A percentile compares a stretch with the other conserved stretches of the same genome.
phyloP scores from a whole-genome alignment of 35 echinoderm and acorn worm species.

The Apostichopus parvimensis region DNA sequence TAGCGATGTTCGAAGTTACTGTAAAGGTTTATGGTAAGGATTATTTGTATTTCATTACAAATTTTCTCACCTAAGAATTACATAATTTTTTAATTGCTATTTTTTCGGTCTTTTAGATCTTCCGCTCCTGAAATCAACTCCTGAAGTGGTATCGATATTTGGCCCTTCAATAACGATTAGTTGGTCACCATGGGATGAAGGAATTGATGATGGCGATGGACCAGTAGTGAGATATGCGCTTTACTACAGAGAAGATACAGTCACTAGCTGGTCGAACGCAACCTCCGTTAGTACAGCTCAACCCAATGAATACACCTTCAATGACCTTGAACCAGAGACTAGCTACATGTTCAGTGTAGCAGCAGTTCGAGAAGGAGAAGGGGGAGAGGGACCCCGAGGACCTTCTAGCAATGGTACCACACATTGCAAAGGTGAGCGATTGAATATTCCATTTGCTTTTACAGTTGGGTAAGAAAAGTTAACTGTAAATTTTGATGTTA shows the following conservation, averaged over 20 bases:
- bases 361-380: slow-evolving; percentile 52
- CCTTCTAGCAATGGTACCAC: background rate
- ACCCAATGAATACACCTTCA: background rate
- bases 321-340: slow-evolving; percentile 17
- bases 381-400: slow-evolving; percentile 50
- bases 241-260: background rate
- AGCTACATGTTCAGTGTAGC: slow-evolving; percentile 31
- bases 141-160: background rate
- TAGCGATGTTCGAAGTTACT: background rate
- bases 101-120: background rate
- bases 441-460: too few species aligned
- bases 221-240: slow-evolving; percentile 34
- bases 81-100: too few species aligned
- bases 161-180: slow-evolving; percentile 2
- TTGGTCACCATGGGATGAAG: slow-evolving; percentile 14
- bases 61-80: too few species aligned
- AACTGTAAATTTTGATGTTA: too few species aligned
- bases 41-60: background rate
- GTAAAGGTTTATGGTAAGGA: background rate
- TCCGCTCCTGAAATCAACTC: background rate
- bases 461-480: too few species aligned
- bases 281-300: background rate
- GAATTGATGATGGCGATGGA: slow-evolving; percentile 35
- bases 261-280: background rate
- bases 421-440: background rate